These are phyloP conservation scores for Diloba caeruleocephala DNA, from an alignment of 2,888 invertebrate species.

Conservation along the genomic window DNA sequence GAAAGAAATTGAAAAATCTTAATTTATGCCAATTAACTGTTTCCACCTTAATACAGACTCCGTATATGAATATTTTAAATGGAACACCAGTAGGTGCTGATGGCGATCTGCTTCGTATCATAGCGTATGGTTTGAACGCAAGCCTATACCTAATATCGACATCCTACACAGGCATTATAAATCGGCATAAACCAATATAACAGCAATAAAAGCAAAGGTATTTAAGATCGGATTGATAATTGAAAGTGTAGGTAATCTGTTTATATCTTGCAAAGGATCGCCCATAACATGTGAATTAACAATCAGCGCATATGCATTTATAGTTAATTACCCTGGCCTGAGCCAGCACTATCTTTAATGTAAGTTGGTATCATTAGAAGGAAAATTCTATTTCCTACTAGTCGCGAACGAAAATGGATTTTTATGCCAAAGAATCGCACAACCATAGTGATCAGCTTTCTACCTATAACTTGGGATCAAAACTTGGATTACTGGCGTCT, in stretches of 20 bases:
- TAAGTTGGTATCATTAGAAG: slow-evolving; percentile 8
- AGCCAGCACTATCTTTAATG: slow-evolving; percentile 15
- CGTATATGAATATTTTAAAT: slow-evolving; percentile 70
- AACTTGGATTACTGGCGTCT: slow-evolving; percentile 66
- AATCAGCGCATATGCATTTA: slow-evolving; percentile 27
- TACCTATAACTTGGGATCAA: slow-evolving; percentile 44
- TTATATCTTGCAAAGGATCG: slow-evolving; percentile 36
- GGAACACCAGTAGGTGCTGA: slow-evolving; percentile 71
- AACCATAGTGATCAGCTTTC: slow-evolving; percentile 46
- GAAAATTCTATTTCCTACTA: neutral
- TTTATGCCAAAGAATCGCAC: neutral
- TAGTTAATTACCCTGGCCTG: slow-evolving; percentile 18
- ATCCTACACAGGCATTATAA: slow-evolving; percentile 58
- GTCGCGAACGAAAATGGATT: slow-evolving; percentile 30
- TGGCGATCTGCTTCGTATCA: slow-evolving; percentile 71
- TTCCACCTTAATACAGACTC: slow-evolving; percentile 74
- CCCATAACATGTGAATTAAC: slow-evolving; percentile 27
- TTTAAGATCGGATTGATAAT: neutral
- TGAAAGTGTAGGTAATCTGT: slow-evolving; percentile 12
- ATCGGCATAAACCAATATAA: neutral
- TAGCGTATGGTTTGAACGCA: slow-evolving; percentile 71
- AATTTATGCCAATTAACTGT: slow-evolving; percentile 70
- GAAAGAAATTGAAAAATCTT: slow-evolving; percentile 69
- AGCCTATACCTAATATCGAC: slow-evolving; percentile 58
- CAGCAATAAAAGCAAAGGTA: slow-evolving; percentile 1